Percentiles rank a stretch among this genome's conserved stretches.
Evolutionary conservation across 2,797 vertebrate genomes (phyloP).

Genomic region (Poecile montanus): DNA sequence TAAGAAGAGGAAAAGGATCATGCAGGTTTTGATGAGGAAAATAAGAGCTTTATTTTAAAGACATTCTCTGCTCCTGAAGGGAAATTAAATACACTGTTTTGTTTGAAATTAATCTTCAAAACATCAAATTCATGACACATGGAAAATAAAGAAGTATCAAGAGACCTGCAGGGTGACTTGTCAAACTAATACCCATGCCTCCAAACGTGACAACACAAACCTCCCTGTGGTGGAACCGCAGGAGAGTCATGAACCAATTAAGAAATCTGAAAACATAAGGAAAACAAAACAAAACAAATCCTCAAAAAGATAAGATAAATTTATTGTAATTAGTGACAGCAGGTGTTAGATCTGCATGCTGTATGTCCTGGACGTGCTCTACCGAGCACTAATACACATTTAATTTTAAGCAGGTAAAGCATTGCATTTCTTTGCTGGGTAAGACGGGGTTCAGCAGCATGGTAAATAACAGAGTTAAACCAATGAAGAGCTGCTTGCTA

Average conservation of each 20-base stretch:
- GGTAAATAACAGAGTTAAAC: neutral
- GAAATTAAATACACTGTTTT: neutral
- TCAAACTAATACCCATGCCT: neutral
- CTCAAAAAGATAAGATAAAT: neutral
- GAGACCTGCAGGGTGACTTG: neutral
- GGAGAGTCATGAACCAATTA: neutral
- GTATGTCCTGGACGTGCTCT: neutral
- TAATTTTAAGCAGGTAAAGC: neutral
- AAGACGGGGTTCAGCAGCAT: neutral
- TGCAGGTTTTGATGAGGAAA: neutral
- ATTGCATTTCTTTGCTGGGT: neutral
- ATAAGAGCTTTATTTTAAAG: neutral
- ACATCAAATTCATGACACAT: neutral
- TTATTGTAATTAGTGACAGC: neutral
- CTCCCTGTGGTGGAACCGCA: neutral
- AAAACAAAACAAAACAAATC: neutral
- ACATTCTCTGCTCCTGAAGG: neutral
- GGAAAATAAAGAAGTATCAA: neutral
- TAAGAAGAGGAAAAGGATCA: neutral
- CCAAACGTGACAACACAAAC: neutral
- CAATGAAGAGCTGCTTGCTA: neutral
- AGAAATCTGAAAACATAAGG: neutral
- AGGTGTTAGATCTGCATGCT: neutral
- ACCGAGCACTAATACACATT: neutral
- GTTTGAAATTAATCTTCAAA: constrained; percentile 10